Base-by-base conservation (phyloP, 2,797 vertebrate genomes). In the Cossypha heuglini region DNA sequence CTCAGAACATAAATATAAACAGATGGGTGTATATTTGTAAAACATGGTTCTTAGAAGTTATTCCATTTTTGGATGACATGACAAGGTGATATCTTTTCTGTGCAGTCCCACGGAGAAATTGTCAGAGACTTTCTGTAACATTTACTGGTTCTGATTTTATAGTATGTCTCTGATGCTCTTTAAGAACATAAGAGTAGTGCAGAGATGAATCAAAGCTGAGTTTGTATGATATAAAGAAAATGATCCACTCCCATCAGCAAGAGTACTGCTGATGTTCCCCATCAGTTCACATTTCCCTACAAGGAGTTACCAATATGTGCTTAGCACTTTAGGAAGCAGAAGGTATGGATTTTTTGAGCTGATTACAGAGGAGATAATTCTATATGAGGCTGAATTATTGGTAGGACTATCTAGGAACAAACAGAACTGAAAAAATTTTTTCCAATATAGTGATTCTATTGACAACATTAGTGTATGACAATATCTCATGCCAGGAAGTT, bases 1-100 rank as follows among this genome's bases (percentile, higher is more conserved):
- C 83, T 55, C 61, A 84, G 67, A 86, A 10, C 31, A 45, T 86
- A 89, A 64, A 91, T 42, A 95, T 75, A 90, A 94, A 88, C 84
- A 93, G 58, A 85, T 79, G 78, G 21, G 19, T 74, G 64, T 92
- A 59, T 78, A 78, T 86, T 88, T 79, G 38, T 43, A 74, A 80
- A 92, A 69, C 8, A 40, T 12, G 9, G 6, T 57, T 82, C 28
- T 68, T 81, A 89, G 43, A 79, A 69, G 17, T 45, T 35, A 37
- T 20, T 33, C 10, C 22, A 46, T 54, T 84, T 90, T 73, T 38
- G 59, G 20, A 46, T 42, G 35, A 77, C 12, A 8, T n/a, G 58
- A 67, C 45, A 96, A 90, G 24, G 35, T 77, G 33, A 35, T 40
- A 68, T 24, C 22, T 18, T 66, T 73, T 68, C 55, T 46, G 5